Percentiles rank a stretch among this genome's conserved stretches.
These are phyloP conservation scores for Porites evermanni DNA, from an alignment of 92 coral and sea anemone species.

Conservation along the genomic window DNA sequence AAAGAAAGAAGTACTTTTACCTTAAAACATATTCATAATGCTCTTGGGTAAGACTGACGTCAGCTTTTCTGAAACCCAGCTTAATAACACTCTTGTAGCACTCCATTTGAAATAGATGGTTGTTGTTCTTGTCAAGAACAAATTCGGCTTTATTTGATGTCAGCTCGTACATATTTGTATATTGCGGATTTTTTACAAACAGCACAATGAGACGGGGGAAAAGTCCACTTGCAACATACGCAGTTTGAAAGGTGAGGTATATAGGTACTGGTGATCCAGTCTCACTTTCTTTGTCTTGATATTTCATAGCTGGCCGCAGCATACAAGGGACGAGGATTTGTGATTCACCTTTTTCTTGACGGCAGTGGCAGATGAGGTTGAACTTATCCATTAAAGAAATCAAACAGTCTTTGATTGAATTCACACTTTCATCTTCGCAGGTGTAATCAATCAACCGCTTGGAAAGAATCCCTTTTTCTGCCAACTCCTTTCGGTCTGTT, in stretches of 20 bases:
- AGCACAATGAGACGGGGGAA: conserved; percentile 9
- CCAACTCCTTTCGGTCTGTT: not conserved
- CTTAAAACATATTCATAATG: too few relatives aligned
- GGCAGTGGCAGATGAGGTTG: not conserved
- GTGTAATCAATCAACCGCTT: not conserved
- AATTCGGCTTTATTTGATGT: not conserved
- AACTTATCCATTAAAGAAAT: conserved; percentile 7
- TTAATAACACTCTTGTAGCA: conserved; percentile 21
- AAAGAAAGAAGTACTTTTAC: too few relatives aligned
- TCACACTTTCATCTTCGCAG: not conserved
- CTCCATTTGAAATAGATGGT: not conserved
- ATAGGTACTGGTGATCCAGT: not conserved
- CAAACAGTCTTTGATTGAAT: not conserved
- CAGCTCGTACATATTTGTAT: not conserved
- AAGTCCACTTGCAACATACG: conserved; percentile 19
- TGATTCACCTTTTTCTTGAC: not conserved
- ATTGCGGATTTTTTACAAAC: not conserved
- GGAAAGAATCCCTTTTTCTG: not conserved
- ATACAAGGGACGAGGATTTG: conserved; percentile 14
- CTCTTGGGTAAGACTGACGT: not conserved
- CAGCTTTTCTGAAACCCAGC: not conserved
- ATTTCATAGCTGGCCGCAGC: not conserved
- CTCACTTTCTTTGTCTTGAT: not conserved
- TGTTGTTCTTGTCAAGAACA: not conserved
- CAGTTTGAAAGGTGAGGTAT: conserved; percentile 13